phyloP scores from a whole-genome alignment of 2,888 invertebrate species.

The Microdon myrmicae region DNA sequence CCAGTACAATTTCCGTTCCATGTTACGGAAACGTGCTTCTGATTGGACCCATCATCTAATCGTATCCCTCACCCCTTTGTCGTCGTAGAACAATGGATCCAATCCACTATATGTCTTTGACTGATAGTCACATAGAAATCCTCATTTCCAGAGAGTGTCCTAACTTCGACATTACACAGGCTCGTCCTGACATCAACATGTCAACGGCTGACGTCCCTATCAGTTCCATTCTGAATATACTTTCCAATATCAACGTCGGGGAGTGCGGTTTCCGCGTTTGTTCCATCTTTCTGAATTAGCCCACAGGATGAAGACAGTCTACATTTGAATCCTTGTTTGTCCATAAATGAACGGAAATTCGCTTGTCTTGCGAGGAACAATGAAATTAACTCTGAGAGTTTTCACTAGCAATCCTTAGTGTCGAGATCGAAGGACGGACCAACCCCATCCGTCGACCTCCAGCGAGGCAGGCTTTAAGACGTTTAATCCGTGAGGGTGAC shows the following conservation, averaged over 20 bases:
- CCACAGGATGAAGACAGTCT: slow-evolving; percentile 13
- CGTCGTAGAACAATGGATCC: slow-evolving; percentile 14
- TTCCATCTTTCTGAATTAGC: neutral
- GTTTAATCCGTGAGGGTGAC: slow-evolving; percentile 2
- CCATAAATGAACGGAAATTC: slow-evolving; percentile 48
- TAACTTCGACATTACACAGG: slow-evolving; percentile 25
- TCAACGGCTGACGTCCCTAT: slow-evolving; percentile 45
- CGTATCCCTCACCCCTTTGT: slow-evolving; percentile 16
- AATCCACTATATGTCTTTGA: slow-evolving; percentile 1
- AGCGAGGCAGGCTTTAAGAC: slow-evolving; percentile 3
- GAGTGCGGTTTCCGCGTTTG: slow-evolving; percentile 40
- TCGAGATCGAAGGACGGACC: slow-evolving; percentile 13
- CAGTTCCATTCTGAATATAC: slow-evolving; percentile 16
- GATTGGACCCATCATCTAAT: slow-evolving; percentile 18
- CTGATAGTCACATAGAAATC: slow-evolving; percentile 32
- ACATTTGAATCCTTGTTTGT: slow-evolving; percentile 33
- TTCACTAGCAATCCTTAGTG: slow-evolving; percentile 19
- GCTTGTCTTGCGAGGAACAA: slow-evolving; percentile 43
- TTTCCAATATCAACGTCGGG: slow-evolving; percentile 6
- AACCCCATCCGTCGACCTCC: neutral
- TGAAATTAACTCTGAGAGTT: slow-evolving; percentile 41
- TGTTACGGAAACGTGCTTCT: slow-evolving; percentile 28
- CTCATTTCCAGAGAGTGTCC: slow-evolving; percentile 28
- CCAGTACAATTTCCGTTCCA: slow-evolving; percentile 23
- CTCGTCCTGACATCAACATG: slow-evolving; percentile 23